Conservation (phyloP, 2,113 vertebrate genomes). For the Passer domesticus region DNA sequence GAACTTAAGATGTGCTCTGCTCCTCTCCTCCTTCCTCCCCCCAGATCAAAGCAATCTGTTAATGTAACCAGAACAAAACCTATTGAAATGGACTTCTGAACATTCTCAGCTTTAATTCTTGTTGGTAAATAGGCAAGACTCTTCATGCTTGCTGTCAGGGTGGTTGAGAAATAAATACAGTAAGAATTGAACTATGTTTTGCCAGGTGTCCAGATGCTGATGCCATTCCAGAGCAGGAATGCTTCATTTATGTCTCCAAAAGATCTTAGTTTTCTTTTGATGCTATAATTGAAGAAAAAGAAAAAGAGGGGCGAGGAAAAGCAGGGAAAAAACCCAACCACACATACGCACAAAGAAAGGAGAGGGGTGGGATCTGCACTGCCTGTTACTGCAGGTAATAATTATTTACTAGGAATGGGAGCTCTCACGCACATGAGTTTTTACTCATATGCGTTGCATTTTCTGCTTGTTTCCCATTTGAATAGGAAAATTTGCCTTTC, state of each 20-base stretch:
- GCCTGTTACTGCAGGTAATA: background rate
- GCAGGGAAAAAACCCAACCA: background rate
- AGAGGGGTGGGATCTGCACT: background rate
- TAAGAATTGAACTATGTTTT: background rate
- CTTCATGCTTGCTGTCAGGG: background rate
- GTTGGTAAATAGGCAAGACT: slow-evolving; percentile 38
- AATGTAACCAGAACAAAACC: slow-evolving; percentile 28
- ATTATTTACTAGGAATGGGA: background rate
- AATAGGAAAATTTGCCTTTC: background rate
- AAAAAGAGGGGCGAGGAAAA: fast-evolving
- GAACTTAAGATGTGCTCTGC: slow-evolving; percentile 48
- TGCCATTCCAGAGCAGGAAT: background rate
- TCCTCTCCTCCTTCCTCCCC: slow-evolving; percentile 3
- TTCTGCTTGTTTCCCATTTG: background rate
- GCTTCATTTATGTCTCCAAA: background rate
- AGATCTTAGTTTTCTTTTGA: slow-evolving; percentile 7
- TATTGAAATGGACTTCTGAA: background rate
- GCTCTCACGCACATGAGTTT: background rate
- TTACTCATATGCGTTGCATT: background rate
- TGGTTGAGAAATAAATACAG: background rate
- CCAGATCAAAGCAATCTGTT: slow-evolving; percentile 41
- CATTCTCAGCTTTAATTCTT: background rate
- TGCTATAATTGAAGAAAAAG: background rate
- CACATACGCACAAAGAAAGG: fast-evolving
- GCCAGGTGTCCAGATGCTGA: background rate